Evolutionary conservation across 2,113 vertebrate genomes (phyloP), one percentile per base, ranked within the genome.

Genomic region (Haemorhous mexicanus): DNA sequence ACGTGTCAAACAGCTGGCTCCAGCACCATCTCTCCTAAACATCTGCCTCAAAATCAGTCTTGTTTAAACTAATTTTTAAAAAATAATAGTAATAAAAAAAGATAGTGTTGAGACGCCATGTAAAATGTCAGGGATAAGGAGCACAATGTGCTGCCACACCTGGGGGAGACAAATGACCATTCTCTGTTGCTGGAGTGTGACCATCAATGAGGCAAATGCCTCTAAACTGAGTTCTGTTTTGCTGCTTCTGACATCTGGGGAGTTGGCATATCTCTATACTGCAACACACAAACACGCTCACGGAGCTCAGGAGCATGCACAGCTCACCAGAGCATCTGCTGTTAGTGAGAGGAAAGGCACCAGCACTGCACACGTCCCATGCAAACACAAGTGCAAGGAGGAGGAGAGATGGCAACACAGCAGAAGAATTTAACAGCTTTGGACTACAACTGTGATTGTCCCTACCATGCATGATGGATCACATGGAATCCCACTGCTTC

Each of bases 271-370:
- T 39, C 79, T 66, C 55, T 89, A 11, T 1, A n/a, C 44, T 84
- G 93, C 69, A 53, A 53, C 84, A 87, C 44, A 81, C 41, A 70
- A 77, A 91, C 84, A 89, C 68, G 50, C 64, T 80, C 75, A 79
- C 7, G 13, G 50, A 80, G 85, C 41, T 96, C 61, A 77, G 82
- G 41, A 76, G 87, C 86, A 84, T 82, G 92, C 93, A 61, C 8
- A 89, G 95, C 61, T 79, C 86, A 68, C 37, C n/a, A 46, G 33
- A 85, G 46, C 58, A 79, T 81, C 69, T 61, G 43, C 2, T 52
- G 50, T 86, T 87, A 90, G 72, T 69, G 86, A 87, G 78, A 91
- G 78, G 87, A 67, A 93, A 92, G 78, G 91, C 87, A 95, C 92
- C n/a, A 63, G 77, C 68, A 77, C 56, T 4, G 63, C 68, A 74